These are phyloP conservation scores for Scaptomyza graminum DNA, from an alignment of 1,140 invertebrate genomes.

Conservation along the genomic window DNA sequence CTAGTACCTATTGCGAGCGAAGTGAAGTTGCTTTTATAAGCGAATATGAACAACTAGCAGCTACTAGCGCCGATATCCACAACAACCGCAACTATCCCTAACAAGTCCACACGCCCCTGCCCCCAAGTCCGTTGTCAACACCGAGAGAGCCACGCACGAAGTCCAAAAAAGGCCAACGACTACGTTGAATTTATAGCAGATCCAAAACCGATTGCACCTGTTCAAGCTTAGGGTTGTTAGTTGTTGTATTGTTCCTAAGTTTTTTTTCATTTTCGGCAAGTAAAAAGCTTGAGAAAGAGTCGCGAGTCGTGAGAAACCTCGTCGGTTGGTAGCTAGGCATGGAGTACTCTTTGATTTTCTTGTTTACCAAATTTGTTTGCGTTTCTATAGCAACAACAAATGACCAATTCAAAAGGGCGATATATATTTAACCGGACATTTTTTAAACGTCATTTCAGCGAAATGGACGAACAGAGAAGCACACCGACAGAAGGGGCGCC, in stretches of 20 bases:
- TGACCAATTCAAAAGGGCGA: background rate
- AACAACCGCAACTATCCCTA: conserved; percentile 71
- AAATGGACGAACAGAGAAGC: conserved; percentile 53
- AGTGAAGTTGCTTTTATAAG: conserved; percentile 70
- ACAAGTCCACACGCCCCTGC: conserved; percentile 50
- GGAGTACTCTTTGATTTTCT: conserved; percentile 7
- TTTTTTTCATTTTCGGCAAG: conserved; percentile 14
- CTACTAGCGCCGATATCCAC: conserved; percentile 59
- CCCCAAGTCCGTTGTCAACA: conserved; percentile 41
- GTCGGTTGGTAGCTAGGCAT: conserved; percentile 52
- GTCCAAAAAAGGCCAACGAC: conserved; percentile 14
- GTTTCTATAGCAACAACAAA: conserved; percentile 55
- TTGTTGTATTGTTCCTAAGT: background rate
- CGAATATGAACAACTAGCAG: conserved; percentile 66
- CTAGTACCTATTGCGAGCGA: conserved; percentile 48
- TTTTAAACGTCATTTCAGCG: conserved; percentile 8
- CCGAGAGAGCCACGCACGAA: conserved; percentile 26
- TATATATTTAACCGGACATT: conserved; percentile 9
- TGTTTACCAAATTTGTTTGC: conserved; percentile 33
- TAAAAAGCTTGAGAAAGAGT: conserved; percentile 8
- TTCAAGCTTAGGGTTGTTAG: conserved; percentile 34
- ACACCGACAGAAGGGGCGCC: conserved; percentile 28
- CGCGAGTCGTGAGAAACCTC: background rate
- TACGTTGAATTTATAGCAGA: conserved; percentile 28
- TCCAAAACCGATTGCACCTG: conserved; percentile 41